Evolutionary conservation across 2,113 vertebrate genomes (phyloP).

Genomic region (Penelope pileata): DNA sequence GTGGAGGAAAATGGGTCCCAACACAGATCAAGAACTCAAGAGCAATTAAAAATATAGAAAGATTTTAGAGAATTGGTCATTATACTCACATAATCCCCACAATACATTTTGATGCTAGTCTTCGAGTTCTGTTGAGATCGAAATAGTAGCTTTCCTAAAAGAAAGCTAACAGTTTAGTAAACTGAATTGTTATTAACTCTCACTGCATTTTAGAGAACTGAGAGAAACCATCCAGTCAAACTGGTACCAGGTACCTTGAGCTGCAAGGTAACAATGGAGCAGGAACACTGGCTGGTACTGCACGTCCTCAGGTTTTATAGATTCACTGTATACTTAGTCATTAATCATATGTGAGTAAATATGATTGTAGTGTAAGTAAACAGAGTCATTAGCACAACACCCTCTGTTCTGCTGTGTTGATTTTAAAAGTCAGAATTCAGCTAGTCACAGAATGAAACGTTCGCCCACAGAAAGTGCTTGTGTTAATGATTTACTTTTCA

Average conservation of each 20-base stretch:
- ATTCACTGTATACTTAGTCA: constrained; percentile 48
- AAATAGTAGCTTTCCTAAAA: not conserved
- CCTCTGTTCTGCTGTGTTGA: constrained; percentile 59
- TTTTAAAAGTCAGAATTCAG: constrained; percentile 55
- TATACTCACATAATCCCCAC: constrained; percentile 77
- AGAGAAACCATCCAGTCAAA: not conserved
- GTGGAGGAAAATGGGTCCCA: not conserved
- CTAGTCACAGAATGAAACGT: constrained; percentile 21
- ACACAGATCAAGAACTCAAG: not conserved
- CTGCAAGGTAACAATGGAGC: constrained; percentile 4
- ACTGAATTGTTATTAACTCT: not conserved
- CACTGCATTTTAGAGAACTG: not conserved
- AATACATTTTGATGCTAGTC: constrained; percentile 67
- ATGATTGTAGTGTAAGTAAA: constrained; percentile 65
- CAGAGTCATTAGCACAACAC: constrained; percentile 28
- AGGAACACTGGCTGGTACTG: not conserved
- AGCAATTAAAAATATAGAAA: not conserved
- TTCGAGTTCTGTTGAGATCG: not conserved
- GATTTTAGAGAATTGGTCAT: not conserved
- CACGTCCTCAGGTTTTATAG: not conserved
- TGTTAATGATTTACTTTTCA: constrained; percentile 77
- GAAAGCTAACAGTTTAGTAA: not conserved
- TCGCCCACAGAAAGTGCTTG: constrained; percentile 41
- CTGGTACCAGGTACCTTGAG: not conserved
- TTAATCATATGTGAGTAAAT: constrained; percentile 61